Evolutionary conservation across 2,797 vertebrate species (phyloP), one percentile per base, ranked within the genome.

Genomic region (Cercopithecus petaurista): DNA sequence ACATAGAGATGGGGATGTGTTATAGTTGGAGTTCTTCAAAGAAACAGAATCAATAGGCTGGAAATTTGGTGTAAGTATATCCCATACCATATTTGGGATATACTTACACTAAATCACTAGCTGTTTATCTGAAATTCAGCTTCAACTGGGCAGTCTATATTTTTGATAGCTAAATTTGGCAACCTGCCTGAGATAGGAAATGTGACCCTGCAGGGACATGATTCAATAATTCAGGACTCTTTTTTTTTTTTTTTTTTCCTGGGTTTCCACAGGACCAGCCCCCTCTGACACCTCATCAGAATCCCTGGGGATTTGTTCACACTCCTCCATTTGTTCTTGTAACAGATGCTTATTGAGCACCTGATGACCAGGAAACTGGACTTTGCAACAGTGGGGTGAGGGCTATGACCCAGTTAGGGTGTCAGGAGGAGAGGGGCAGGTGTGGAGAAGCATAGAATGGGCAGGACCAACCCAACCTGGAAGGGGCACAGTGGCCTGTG

Each of bases 181-280:
- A 33, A 15, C 36, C 17, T 70, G 41, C 36, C 28, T 4, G 67
- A 28, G 26, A 26, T 6, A 39, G 36, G 48, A 33, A 41, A 8
- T 5, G 19, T 4, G 4, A 33, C 70, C 85, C 28, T 30, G 1
- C 8, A 9, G 26, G 70, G 36, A 17, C 12, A 0, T 1, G 19
- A 55, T 15, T 57, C 7, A 10, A 1, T 33, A 33, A 55, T 15
- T 12, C 50, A n/a, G 28, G 28, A 4, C 3, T 33, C 67, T 11
- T 33, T 22, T 14, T 61, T 30, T 30, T 57, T 30, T 57, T 61
- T 33, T 5, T 8, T 61, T 64, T 33, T 57, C 3, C 70, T 19
- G 28, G 17, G n/a, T 28, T 75, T 14, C 36, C 12, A 4, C 5
- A 30, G 28, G 70, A 14, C 85, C 70, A 33, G 36, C 28, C 36